A percentile compares a stretch with the other conserved stretches of the same genome.
Evolutionary conservation across 2,888 invertebrate species (phyloP).

Genomic region (Eubasilissa splendida): DNA sequence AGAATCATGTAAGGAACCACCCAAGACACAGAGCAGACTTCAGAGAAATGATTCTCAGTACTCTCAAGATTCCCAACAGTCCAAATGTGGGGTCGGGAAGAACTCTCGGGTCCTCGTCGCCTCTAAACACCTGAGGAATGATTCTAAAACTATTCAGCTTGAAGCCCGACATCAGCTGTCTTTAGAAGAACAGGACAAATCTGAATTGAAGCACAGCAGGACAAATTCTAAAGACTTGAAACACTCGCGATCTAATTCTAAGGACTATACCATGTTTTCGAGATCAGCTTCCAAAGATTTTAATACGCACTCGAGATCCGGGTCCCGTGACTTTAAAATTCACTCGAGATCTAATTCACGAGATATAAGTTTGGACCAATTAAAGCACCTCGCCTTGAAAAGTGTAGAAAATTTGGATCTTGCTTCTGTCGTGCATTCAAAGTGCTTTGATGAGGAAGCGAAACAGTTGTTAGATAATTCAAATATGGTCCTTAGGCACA

Average conservation of each 20-base stretch:
- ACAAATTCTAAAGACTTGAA: constrained; percentile 66
- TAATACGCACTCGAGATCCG: constrained; percentile 62
- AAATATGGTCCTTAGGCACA: constrained; percentile 71
- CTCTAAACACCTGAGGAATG: constrained; percentile 74
- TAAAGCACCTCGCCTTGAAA: constrained; percentile 68
- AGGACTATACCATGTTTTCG: constrained; percentile 61
- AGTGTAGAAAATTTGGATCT: constrained; percentile 70
- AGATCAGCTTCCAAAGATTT: constrained; percentile 61
- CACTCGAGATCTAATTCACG: constrained; percentile 74
- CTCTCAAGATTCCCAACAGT: constrained; percentile 62
- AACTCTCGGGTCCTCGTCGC: constrained; percentile 70
- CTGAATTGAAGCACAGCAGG: constrained; percentile 64
- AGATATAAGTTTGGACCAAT: constrained; percentile 69
- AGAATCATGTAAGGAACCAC: constrained; percentile 59
- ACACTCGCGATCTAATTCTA: constrained; percentile 63
- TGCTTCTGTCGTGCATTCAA: constrained; percentile 66
- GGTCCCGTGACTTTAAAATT: constrained; percentile 63
- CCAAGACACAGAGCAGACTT: constrained; percentile 60
- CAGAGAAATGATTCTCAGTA: constrained; percentile 69
- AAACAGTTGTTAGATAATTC: constrained; percentile 67
- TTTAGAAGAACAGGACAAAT: constrained; percentile 63
- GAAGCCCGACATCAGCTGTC: constrained; percentile 72
- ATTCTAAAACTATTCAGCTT: constrained; percentile 77
- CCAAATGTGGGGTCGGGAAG: constrained; percentile 60
- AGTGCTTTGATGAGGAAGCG: constrained; percentile 68